phyloP scores from a whole-genome alignment of 2,888 invertebrate genomes.

The Drosophila lacicola region DNA sequence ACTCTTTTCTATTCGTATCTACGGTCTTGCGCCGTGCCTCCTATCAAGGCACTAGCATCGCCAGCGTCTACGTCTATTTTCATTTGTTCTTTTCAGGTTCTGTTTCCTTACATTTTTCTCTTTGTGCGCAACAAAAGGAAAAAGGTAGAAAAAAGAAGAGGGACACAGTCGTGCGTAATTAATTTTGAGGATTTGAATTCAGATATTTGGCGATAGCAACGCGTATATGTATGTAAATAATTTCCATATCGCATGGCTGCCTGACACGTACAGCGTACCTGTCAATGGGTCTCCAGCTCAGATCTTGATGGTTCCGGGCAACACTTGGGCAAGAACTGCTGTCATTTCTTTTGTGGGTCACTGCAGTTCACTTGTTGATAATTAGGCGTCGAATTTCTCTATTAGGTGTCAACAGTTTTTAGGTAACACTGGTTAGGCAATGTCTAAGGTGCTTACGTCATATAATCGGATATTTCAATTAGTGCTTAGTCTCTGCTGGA shows the following conservation, averaged over 20 bases:
- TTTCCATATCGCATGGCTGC: conserved; percentile 25
- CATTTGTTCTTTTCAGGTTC: conserved; percentile 26
- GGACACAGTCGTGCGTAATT: conserved; percentile 57
- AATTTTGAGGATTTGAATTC: conserved; percentile 72
- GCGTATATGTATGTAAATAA: conserved; percentile 35
- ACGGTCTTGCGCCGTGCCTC: conserved; percentile 34
- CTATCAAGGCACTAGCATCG: conserved; percentile 61
- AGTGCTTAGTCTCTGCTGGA: not conserved
- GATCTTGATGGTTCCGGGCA: conserved; percentile 40
- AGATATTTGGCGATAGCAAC: conserved; percentile 60
- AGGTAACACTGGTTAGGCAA: not conserved
- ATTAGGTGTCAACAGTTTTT: not conserved
- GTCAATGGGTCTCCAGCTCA: conserved; percentile 31
- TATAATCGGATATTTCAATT: conserved; percentile 4
- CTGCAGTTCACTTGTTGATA: conserved; percentile 44
- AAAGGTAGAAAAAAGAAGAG: conserved; percentile 12
- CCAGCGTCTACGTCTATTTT: conserved; percentile 32
- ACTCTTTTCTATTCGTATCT: conserved; percentile 42
- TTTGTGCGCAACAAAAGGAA: not conserved
- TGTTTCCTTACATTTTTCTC: conserved; percentile 9
- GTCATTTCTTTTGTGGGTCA: conserved; percentile 65
- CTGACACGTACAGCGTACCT: conserved; percentile 50
- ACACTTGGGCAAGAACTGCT: conserved; percentile 12
- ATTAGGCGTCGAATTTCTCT: conserved; percentile 44
- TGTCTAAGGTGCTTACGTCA: not conserved